A percentile compares a stretch with the other conserved stretches of the same genome.
Conservation (phyloP, 2,888 invertebrate species). For the Sphinx pinastri region DNA sequence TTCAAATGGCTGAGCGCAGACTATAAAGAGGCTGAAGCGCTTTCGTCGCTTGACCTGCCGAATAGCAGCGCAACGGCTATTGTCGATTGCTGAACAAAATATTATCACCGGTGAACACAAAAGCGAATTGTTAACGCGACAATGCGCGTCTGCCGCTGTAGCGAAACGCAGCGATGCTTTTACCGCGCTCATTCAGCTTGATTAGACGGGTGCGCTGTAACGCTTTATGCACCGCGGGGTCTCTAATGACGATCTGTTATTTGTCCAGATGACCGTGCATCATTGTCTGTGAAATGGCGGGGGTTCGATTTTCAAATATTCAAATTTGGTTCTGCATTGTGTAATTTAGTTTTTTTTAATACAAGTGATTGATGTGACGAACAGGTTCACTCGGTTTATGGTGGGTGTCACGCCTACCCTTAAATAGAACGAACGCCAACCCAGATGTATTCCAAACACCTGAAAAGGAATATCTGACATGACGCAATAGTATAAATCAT, state of each 20-base stretch:
- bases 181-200: slow-evolving; percentile 33
- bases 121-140: slow-evolving; percentile 25
- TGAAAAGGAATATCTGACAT: too few species aligned
- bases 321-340: not conserved
- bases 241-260: slow-evolving; percentile 15
- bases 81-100: slow-evolving; percentile 15
- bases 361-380: too few species aligned
- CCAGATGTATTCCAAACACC: too few species aligned
- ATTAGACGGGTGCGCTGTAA: slow-evolving; percentile 28
- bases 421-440: too few species aligned
- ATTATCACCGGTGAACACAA: slow-evolving; percentile 24
- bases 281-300: not conserved
- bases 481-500: too few species aligned
- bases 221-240: not conserved
- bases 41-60: not conserved
- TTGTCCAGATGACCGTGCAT: slow-evolving; percentile 1
- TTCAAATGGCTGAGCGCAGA: slow-evolving; percentile 11
- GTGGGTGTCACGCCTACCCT: too few species aligned
- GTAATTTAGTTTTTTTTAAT: not conserved
- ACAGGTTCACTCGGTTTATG: too few species aligned
- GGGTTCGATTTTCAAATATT: slow-evolving; percentile 1
- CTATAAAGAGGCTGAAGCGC: slow-evolving; percentile 13
- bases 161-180: slow-evolving; percentile 32
- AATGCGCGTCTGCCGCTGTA: slow-evolving; percentile 16
- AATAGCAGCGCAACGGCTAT: not conserved